Base-by-base conservation (phyloP, 2,888 invertebrate genomes). In the Stenodera caucasica region DNA sequence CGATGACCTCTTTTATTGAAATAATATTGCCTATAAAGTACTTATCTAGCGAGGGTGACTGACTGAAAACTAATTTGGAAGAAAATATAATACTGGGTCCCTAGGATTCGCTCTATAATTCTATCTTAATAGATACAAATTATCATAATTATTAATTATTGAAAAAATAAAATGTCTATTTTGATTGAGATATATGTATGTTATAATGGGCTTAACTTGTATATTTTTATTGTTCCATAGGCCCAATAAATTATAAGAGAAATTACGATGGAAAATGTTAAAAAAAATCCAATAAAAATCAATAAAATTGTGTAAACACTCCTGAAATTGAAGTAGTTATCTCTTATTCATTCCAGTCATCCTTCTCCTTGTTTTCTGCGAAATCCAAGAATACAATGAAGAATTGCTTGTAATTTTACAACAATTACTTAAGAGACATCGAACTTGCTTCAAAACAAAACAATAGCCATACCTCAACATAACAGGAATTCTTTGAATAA, bases 211-310 rank as follows among this genome's bases (percentile, higher is more conserved):
- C 75, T 76, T 72, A 70, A 77, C 75, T 73, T 78, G 79, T 79
- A 78, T 78, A 79, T 79, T 79, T 79, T 77, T 78, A 79, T 78
- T 77, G 77, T 78, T 78, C 75, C 75, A 75, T 67, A 72, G 69
- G 75, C 76, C 77, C 74, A 67, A 67, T 72, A 73, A 71, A 64
- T 69, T 72, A 74, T 75, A 70, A 73, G 68, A 70, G 54, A 56
- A 40, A 40, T 37, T 37, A 40, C 40, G 40, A 40, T 64, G 64
- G 71, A 74, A 70, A 72, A 70, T 74, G 74, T 75, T 8, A 15
- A 71, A 72, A 74, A 78, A 77, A 74, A 71, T 70, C 60, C 71
- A 75, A 78, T 75, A 76, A 78, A 76, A 77, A 75, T 68, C 53
- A 73, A 72, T 72, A 75, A 74, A 72, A 72, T 65, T 45, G 64